phyloP scores from a whole-genome alignment of 1,140 invertebrate genomes.

The Drosophila sturtevanti region DNA sequence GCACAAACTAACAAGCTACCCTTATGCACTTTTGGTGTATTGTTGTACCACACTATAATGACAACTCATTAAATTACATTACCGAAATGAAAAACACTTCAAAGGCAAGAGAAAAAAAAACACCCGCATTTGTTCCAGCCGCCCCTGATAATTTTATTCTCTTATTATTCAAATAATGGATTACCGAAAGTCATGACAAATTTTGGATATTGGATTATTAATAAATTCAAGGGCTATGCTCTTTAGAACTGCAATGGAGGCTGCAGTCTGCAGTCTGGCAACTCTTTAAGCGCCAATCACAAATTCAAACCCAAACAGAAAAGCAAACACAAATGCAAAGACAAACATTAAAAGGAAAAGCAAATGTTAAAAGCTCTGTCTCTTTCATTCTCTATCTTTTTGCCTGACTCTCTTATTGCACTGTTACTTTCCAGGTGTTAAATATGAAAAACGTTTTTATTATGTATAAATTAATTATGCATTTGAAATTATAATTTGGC shows the following conservation, averaged over 20 bases:
- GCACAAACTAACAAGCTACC: slow-evolving; percentile 44
- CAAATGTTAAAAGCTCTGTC: slow-evolving; percentile 22
- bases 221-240: neutral
- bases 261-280: slow-evolving; percentile 41
- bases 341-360: slow-evolving; percentile 36
- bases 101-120: slow-evolving; percentile 14
- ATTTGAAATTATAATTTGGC: slow-evolving; percentile 27
- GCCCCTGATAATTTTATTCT: slow-evolving; percentile 46
- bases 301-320: slow-evolving; percentile 31
- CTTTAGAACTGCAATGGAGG: slow-evolving; percentile 7
- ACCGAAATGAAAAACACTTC: slow-evolving; percentile 53
- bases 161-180: slow-evolving; percentile 36
- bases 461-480: slow-evolving; percentile 32
- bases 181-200: slow-evolving; percentile 38
- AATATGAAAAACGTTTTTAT: slow-evolving; percentile 23
- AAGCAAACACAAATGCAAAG: slow-evolving; percentile 16
- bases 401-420: neutral
- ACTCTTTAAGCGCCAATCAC: slow-evolving; percentile 38
- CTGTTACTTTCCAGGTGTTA: slow-evolving; percentile 30
- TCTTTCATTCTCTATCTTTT: neutral
- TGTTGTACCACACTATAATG: slow-evolving; percentile 27
- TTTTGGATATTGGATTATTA: slow-evolving; percentile 28
- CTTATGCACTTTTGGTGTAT: slow-evolving; percentile 17
- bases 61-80: slow-evolving; percentile 55
- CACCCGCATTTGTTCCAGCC: slow-evolving; percentile 62